Evolutionary conservation across 2,888 invertebrate genomes (phyloP).

Genomic region (Unio delphinus): DNA sequence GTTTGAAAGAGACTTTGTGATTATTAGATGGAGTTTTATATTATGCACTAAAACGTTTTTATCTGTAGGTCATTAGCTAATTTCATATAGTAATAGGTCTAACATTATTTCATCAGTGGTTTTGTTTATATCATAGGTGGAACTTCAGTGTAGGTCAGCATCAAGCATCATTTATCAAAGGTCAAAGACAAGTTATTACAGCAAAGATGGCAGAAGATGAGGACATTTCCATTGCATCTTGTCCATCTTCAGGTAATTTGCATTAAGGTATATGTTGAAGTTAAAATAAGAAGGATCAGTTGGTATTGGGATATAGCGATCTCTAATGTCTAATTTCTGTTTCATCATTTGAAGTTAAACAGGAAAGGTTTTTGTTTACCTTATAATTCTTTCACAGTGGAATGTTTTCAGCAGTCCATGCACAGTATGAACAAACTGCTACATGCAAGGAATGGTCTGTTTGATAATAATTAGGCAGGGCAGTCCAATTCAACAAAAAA

Average conservation of each 20-base stretch:
- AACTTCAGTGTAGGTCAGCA: conserved; percentile 96
- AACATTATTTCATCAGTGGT: background rate
- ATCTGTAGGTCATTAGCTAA: background rate
- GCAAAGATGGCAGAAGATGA: conserved; percentile 33
- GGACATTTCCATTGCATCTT: conserved; percentile 37
- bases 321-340: no score
- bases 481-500: no score
- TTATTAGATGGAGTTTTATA: no score
- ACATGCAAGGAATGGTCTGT: no score
- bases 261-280: conserved; percentile 6
- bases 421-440: no score
- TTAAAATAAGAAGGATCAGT: conserved; percentile 2
- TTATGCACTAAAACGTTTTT: background rate
- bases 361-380: no score
- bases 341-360: no score
- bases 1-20: no score
- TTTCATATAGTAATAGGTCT: background rate
- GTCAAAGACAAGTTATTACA: conserved; percentile 25
- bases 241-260: conserved; percentile 8
- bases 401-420: no score
- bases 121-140: conserved; percentile 78
- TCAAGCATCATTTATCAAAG: conserved; percentile 75
- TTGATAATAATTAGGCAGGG: no score
- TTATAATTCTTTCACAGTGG: no score
- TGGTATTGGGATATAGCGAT: no score